Conservation (phyloP, 53 echinoderm and acorn worm species). For the Crossaster papposus region DNA sequence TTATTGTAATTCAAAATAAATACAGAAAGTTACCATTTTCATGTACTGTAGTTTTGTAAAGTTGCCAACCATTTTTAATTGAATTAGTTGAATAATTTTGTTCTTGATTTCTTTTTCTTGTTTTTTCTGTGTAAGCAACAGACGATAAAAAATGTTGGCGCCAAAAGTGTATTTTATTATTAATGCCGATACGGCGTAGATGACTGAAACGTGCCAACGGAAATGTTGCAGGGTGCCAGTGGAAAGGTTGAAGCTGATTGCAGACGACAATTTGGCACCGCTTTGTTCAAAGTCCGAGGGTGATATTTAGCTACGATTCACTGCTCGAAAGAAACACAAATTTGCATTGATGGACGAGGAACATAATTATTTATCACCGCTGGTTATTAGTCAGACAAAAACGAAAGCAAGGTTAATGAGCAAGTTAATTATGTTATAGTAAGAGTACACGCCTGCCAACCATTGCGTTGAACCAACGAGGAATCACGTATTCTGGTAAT, state of each 20-base stretch:
- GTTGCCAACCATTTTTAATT: too few species aligned
- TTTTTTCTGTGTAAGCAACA: background rate
- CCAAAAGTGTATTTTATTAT: background rate
- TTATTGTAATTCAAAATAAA: background rate
- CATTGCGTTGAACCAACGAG: background rate
- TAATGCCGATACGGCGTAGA: slow-evolving; percentile 1
- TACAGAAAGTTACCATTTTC: background rate
- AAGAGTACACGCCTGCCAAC: background rate
- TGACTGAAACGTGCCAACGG: slow-evolving; percentile 24
- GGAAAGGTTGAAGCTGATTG: slow-evolving; percentile 24
- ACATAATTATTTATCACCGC: slow-evolving; percentile 4
- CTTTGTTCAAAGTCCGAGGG: slow-evolving; percentile 48
- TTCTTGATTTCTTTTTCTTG: background rate
- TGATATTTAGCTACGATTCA: slow-evolving; percentile 1
- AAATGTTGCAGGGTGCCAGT: slow-evolving; percentile 33
- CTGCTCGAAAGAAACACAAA: background rate
- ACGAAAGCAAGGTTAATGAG: background rate
- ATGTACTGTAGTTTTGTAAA: too few species aligned
- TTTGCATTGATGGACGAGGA: background rate
- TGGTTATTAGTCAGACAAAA: background rate
- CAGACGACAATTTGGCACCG: slow-evolving; percentile 48
- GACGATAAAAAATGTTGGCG: background rate
- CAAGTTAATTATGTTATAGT: background rate
- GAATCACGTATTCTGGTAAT: background rate
- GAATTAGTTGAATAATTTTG: background rate